These are phyloP conservation scores for Megaceryle maxima DNA, from an alignment of 2,113 vertebrate species.

Conservation along the genomic window DNA sequence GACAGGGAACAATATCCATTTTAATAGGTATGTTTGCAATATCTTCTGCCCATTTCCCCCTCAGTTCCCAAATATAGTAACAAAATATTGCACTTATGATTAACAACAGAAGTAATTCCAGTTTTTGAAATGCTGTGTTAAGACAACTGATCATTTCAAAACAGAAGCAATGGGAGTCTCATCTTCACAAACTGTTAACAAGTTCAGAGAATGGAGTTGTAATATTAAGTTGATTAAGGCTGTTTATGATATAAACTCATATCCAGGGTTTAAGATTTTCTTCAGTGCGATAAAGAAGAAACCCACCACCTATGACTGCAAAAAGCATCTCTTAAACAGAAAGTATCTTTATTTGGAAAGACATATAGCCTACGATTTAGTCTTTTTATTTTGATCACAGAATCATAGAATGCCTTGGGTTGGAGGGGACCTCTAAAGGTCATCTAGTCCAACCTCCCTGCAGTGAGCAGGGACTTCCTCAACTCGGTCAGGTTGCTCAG, in stretches of 20 bases:
- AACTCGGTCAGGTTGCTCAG: too few relatives aligned
- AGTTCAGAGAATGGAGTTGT: background rate
- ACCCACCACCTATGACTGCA: background rate
- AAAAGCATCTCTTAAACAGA: background rate
- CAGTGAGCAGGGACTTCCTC: too few relatives aligned
- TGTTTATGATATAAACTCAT: background rate
- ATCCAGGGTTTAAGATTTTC: background rate
- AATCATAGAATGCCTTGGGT: too few relatives aligned
- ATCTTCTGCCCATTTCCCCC: background rate
- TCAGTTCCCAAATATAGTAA: background rate
- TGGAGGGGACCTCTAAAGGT: too few relatives aligned
- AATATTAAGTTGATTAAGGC: background rate
- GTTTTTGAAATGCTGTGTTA: background rate
- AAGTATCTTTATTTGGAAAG: background rate
- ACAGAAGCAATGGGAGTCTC: background rate
- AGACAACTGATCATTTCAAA: background rate
- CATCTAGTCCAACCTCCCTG: too few relatives aligned
- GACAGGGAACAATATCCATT: background rate
- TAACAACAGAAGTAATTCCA: background rate
- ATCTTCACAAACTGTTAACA: background rate
- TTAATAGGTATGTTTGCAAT: background rate
- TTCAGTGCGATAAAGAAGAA: background rate
- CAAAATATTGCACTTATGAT: background rate
- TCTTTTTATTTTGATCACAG: background rate
- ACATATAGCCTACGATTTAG: background rate